Conservation (phyloP, 2,113 vertebrate genomes). For the Pollimyrus isidori region DNA sequence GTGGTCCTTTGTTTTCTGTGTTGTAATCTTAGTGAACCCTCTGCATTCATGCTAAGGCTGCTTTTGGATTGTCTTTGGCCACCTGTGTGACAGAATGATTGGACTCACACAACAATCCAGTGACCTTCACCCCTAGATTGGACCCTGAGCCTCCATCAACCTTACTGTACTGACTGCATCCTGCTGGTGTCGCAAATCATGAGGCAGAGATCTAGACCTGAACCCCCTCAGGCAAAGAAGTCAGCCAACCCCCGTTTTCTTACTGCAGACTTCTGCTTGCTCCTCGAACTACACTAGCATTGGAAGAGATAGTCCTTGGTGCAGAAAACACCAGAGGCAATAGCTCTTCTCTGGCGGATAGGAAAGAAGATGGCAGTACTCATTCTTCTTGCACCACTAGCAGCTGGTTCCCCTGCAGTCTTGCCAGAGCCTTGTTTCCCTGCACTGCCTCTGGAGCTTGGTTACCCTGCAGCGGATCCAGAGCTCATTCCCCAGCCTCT, state of each 20-base stretch:
- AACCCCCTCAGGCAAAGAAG: neutral
- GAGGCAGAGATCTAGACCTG: neutral
- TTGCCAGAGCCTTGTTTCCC: neutral
- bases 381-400: neutral
- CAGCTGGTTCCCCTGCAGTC: neutral
- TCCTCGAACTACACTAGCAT: neutral
- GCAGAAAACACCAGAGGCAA: no score
- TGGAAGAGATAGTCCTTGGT: neutral
- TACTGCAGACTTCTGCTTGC: neutral
- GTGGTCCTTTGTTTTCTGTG: neutral
- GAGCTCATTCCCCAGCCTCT: neutral
- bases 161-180: neutral
- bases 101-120: neutral
- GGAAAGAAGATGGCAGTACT: neutral
- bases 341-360: neutral
- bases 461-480: neutral
- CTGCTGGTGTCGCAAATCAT: neutral
- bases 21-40: neutral
- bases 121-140: neutral
- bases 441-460: no score
- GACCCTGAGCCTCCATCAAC: neutral
- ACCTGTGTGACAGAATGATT: neutral
- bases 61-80: neutral
- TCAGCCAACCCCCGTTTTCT: neutral
- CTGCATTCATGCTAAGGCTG: neutral